Percentiles rank a stretch among this genome's conserved stretches.
These are phyloP conservation scores for Boloria euphrosyne DNA, from an alignment of 2,888 invertebrate species.

Conservation along the genomic window DNA sequence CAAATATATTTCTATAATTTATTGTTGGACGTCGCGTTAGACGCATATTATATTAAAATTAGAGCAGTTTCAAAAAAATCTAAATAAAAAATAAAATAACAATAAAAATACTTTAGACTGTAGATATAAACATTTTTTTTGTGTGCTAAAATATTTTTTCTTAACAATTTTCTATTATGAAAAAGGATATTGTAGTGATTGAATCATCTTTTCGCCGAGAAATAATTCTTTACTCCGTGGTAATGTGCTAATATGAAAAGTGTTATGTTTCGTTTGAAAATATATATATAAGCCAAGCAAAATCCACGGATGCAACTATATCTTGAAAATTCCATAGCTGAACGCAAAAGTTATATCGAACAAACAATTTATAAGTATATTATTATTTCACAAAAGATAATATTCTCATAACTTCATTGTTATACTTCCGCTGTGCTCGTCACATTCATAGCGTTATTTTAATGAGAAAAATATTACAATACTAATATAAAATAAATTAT, in stretches of 20 bases:
- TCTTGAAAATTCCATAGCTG: not conserved
- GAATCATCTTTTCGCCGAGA: no score
- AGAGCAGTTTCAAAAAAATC: no score
- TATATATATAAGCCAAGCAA: not conserved
- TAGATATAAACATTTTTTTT: no score
- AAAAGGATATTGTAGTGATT: no score
- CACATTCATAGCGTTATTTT: slow-evolving; percentile 28
- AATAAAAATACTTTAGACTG: no score
- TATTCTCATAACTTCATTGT: slow-evolving; percentile 45
- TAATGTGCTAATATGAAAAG: no score
- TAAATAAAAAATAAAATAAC: no score
- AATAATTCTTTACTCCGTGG: no score
- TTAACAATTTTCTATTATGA: no score
- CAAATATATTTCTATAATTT: slow-evolving; percentile 2
- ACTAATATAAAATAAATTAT: slow-evolving; percentile 26
- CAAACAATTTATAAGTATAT: slow-evolving; percentile 39
- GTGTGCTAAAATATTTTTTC: no score
- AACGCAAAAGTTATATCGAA: slow-evolving; percentile 4
- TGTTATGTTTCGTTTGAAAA: not conserved
- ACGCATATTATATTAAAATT: no score
- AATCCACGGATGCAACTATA: not conserved
- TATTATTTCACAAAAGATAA: slow-evolving; percentile 41
- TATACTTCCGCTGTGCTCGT: slow-evolving; percentile 26
- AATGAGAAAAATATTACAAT: slow-evolving; percentile 32
- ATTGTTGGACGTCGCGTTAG: no score